Evolutionary conservation across 2,797 vertebrate species (phyloP), one percentile per base, ranked within the genome.

Genomic region (Pristis pectinata): DNA sequence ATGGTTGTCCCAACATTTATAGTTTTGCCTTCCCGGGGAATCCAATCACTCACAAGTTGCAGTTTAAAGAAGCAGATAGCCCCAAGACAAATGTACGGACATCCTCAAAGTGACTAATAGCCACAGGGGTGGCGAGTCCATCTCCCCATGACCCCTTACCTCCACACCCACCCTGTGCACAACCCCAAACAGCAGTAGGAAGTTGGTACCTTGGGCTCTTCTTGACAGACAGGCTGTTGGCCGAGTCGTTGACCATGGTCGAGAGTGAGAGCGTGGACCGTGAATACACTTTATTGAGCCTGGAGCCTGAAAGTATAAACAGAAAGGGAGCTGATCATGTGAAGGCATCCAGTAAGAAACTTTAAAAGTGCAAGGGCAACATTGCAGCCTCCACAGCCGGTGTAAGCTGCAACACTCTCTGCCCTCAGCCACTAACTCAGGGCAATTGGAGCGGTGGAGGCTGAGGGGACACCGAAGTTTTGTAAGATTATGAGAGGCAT

Each of bases 201-300:
- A 91, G n/a, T 67, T 97, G 97, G 95, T 95, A 95, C 91, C 92
- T 94, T 72, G 95, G 95, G 1, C 97, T 98, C 95, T 97, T 98
- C 95, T 97, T 97, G 95, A 98, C 96, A 0, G 96, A 96, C 13
- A 98, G 95, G 15, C 96, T 95, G n/a, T 96, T 97, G 94, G 98
- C 97, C 93, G 96, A 95, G 95, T 99, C 98, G 37, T 97, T 98
- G 83, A 97, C 97, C 97, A 99, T 97, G 0, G 98, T 98, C 4
- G 98, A 98, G 95, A 99, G 97, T 70, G 98, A 98, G 96, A 98
- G 98, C 24, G 98, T 98, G 95, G 98, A 98, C 95, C 98, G 98
- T 22, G 98, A 99, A 96, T 99, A 99, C 61, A 98, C 97, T 95
- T 98, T 99, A 96, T 97, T 99, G 53, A 99, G 96, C 94, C 96